Conservation (phyloP, 2,797 vertebrate genomes). For the Darevskia mixta region DNA sequence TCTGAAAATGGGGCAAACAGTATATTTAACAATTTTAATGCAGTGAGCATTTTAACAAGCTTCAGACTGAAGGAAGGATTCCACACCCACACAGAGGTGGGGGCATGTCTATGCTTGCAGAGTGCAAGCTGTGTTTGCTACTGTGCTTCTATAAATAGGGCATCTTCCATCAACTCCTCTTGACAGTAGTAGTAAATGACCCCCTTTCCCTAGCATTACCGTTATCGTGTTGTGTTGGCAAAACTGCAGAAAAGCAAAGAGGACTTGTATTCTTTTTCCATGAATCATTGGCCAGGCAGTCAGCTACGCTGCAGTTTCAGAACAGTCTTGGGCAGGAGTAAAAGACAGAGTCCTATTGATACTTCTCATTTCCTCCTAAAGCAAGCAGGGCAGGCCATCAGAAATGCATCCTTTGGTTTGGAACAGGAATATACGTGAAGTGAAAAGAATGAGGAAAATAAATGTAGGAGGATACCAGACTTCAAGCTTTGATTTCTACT, state of each 20-base stretch:
- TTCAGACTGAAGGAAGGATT: neutral
- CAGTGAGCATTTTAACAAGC: neutral
- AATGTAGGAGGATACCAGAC: neutral
- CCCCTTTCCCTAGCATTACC: neutral
- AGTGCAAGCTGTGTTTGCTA: neutral
- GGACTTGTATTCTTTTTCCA: slow-evolving; percentile 1
- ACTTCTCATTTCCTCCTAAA: neutral
- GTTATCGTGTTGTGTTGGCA: neutral
- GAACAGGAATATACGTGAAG: neutral
- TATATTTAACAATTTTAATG: neutral
- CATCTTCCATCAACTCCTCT: neutral
- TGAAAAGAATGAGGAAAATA: neutral
- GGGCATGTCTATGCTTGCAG: neutral
- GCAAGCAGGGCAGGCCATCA: neutral
- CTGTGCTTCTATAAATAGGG: slow-evolving; percentile 5
- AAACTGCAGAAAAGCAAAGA: neutral
- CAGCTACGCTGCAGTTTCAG: slow-evolving; percentile 2
- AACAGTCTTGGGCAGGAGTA: neutral
- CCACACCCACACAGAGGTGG: neutral
- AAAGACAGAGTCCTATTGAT: neutral
- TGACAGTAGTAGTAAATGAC: slow-evolving; percentile 39
- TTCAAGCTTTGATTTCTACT: neutral
- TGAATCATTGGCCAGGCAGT: slow-evolving; percentile 23
- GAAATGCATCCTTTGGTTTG: neutral
- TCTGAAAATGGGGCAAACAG: neutral